Percentiles rank a stretch among this genome's conserved stretches.
Conservation (phyloP, 2,888 invertebrate genomes). For the Tenthredo mesomela region DNA sequence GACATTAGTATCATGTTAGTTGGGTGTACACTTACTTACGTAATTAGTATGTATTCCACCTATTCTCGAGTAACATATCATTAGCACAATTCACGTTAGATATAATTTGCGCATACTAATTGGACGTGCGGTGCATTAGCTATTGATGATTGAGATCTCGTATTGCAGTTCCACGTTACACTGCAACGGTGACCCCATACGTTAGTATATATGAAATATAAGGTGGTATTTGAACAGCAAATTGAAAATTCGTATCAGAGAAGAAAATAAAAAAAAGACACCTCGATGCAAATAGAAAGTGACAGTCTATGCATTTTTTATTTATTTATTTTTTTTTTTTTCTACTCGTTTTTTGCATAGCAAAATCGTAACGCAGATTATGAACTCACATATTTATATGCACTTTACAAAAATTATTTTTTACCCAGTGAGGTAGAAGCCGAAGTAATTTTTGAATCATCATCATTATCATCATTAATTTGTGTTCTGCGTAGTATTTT, state of each 20-base stretch:
- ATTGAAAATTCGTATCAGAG: neutral
- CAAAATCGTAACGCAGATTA: neutral
- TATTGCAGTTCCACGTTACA: neutral
- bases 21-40: neutral
- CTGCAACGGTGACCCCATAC: neutral
- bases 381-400: neutral
- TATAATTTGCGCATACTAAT: constrained; percentile 17
- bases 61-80: neutral
- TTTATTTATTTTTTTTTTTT: neutral
- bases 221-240: neutral
- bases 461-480: neutral
- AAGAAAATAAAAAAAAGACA: neutral
- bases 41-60: constrained; percentile 12
- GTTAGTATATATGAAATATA: neutral
- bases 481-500: neutral
- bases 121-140: neutral
- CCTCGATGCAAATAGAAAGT: neutral
- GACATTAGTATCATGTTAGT: neutral
- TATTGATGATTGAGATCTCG: constrained; percentile 21
- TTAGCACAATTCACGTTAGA: constrained; percentile 14
- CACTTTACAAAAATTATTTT: neutral
- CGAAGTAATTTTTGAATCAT: neutral
- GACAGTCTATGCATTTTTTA: neutral
- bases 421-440: neutral
- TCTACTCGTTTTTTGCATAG: neutral